These are phyloP conservation scores for Antheraea mylitta DNA, from an alignment of 1,140 invertebrate genomes.

Conservation along the genomic window DNA sequence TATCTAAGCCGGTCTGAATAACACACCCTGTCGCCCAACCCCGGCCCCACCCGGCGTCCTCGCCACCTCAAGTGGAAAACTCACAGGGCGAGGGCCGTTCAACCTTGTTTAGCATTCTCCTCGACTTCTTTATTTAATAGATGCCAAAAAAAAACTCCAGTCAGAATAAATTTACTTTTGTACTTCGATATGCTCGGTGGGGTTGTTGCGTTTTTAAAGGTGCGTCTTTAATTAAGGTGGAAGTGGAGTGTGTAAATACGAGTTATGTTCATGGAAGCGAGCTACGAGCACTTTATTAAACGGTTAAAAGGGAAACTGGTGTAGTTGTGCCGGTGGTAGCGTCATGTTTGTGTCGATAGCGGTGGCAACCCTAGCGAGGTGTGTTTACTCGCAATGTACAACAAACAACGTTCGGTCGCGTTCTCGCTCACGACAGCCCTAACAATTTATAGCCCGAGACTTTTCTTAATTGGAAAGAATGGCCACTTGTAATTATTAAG, in stretches of 20 bases:
- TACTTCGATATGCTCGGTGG: slow-evolving; percentile 51
- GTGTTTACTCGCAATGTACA: slow-evolving; percentile 56
- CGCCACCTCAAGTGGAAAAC: slow-evolving; percentile 72
- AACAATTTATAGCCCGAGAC: slow-evolving; percentile 74
- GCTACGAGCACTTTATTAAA: slow-evolving; percentile 54
- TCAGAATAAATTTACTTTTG: slow-evolving; percentile 70
- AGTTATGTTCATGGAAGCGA: slow-evolving; percentile 46
- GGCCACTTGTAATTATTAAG: slow-evolving; percentile 78
- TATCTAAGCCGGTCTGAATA: slow-evolving; percentile 74
- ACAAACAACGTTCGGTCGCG: slow-evolving; percentile 38
- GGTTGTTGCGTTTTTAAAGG: slow-evolving; percentile 53
- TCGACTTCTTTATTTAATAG: slow-evolving; percentile 76
- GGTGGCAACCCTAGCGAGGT: slow-evolving; percentile 49
- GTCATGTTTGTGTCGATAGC: slow-evolving; percentile 15
- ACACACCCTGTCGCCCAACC: slow-evolving; percentile 46
- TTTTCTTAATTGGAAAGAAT: slow-evolving; percentile 78
- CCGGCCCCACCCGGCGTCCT: slow-evolving; percentile 38
- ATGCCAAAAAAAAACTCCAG: slow-evolving; percentile 68
- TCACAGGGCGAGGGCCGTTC: slow-evolving; percentile 70
- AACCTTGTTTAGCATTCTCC: slow-evolving; percentile 76
- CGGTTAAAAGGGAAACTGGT: slow-evolving; percentile 38
- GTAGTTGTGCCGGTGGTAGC: background rate
- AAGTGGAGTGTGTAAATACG: slow-evolving; percentile 54
- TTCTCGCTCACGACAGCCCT: slow-evolving; percentile 57
- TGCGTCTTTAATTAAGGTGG: slow-evolving; percentile 61